Evolutionary conservation across 2,888 invertebrate genomes (phyloP).

Genomic region (Meloe dianella): DNA sequence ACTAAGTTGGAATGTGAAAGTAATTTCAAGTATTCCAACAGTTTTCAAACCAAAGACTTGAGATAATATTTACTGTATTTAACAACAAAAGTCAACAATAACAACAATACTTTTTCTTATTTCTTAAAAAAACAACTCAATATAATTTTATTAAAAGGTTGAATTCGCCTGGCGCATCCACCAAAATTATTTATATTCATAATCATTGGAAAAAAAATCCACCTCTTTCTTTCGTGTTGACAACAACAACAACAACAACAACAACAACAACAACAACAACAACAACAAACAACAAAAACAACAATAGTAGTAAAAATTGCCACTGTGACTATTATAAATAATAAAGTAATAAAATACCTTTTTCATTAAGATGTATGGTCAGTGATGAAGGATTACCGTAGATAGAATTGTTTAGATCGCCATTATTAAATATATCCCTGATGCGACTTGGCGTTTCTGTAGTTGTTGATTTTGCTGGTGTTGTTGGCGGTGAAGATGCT

Average conservation of each 20-base stretch:
- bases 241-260: too few species aligned
- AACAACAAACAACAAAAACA: too few species aligned
- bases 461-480: slow-evolving; percentile 77
- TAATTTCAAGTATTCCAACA: slow-evolving; percentile 24
- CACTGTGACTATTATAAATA: slow-evolving; percentile 22
- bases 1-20: slow-evolving; percentile 24
- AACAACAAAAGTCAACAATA: not conserved
- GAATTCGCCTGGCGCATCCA: slow-evolving; percentile 2
- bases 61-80: not conserved
- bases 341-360: slow-evolving; percentile 57
- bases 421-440: slow-evolving; percentile 58
- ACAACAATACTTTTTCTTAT: not conserved
- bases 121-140: not conserved
- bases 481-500: slow-evolving; percentile 84
- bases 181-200: not conserved
- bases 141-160: not conserved
- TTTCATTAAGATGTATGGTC: slow-evolving; percentile 66
- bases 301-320: too few species aligned
- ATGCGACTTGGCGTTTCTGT: slow-evolving; percentile 63
- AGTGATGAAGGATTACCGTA: slow-evolving; percentile 70
- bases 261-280: too few species aligned
- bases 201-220: too few species aligned
- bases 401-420: slow-evolving; percentile 65
- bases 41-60: slow-evolving; percentile 5
- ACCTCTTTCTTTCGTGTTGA: slow-evolving; percentile 28